Conservation (phyloP, 35 echinoderm and acorn worm species). For the Ophioderma brevispina region DNA sequence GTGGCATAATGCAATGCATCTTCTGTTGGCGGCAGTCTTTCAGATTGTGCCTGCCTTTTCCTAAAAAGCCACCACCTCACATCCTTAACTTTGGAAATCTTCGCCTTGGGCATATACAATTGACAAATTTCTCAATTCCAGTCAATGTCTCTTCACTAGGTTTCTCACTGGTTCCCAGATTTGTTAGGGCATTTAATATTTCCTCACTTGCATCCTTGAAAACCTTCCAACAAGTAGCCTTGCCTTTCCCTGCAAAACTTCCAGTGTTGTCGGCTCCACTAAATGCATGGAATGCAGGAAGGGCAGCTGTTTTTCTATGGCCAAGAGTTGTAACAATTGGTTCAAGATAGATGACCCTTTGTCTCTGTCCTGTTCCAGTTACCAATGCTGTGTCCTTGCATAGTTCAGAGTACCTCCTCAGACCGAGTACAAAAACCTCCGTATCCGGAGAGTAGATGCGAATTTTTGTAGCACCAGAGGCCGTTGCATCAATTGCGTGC, state of each 20-base stretch:
- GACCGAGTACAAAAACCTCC: slow-evolving; percentile 12
- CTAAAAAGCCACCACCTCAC: neutral
- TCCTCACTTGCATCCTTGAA: no score
- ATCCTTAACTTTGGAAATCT: no score
- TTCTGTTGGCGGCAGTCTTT: neutral
- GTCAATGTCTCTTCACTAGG: no score
- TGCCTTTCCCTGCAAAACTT: no score
- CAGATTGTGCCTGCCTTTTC: neutral
- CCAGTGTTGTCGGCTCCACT: no score
- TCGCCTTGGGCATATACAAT: no score
- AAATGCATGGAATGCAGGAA: slow-evolving; percentile 13
- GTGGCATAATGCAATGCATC: neutral
- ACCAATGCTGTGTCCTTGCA: slow-evolving; percentile 12
- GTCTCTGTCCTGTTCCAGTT: slow-evolving; percentile 8
- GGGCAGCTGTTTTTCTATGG: neutral
- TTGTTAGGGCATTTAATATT: no score
- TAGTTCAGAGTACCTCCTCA: neutral
- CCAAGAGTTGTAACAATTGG: neutral
- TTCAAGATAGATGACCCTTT: neutral
- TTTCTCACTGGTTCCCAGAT: no score
- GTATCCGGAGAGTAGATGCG: slow-evolving; percentile 33
- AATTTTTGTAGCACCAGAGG: neutral
- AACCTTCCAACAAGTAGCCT: no score
- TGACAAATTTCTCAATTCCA: no score
- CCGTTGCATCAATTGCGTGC: slow-evolving; percentile 17